Evolutionary conservation across 1,140 invertebrate species (phyloP), one percentile per base, ranked within the genome.

Genomic region (Drosophila sturtevanti): DNA sequence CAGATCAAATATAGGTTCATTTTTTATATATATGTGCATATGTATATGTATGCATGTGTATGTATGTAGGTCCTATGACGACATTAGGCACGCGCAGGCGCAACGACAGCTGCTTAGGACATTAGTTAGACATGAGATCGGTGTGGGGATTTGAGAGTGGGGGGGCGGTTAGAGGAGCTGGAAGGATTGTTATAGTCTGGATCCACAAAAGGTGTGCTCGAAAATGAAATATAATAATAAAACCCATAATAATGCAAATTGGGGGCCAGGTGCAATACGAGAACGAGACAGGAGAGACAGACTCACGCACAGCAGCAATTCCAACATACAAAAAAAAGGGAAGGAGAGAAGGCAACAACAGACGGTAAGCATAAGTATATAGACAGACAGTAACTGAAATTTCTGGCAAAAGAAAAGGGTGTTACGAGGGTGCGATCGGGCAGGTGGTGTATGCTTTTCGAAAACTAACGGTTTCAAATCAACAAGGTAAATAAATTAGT

Each of bases 201-300:
- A 48, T 60, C 44, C 62, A 51, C 35, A 62, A 81, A 77, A 81
- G 79, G 73, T 73, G 69, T 56, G 41, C 41, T 48, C 18, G 2
- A 48, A 48, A 48, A 48, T 48, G 41, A 21, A 48, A 82, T 79
- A 73, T 74, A 65, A 84, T 77, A 71, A n/a, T n/a, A 73, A 89
- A 89, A 77, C 79, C 85, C 77, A 87, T 68, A 79, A 82, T 87
- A 87, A 89, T 89, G 84, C 79, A 89, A 89, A 89, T 89, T 89
- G 80, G 72, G 80, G 80, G 84, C 84, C 84, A 89, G 84, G 84
- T 89, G 84, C 85, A 89, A 87, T 63, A 34, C 79, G 73, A 79
- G 73, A 79, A 77, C 81, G 67, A 55, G 59, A 58, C 27, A 31
- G 27, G 1, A 48, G 18, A 21, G 16, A 48, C 61, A 72, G 61